Conservation (phyloP, 2,888 invertebrate species). For the Ophion ellenae region DNA sequence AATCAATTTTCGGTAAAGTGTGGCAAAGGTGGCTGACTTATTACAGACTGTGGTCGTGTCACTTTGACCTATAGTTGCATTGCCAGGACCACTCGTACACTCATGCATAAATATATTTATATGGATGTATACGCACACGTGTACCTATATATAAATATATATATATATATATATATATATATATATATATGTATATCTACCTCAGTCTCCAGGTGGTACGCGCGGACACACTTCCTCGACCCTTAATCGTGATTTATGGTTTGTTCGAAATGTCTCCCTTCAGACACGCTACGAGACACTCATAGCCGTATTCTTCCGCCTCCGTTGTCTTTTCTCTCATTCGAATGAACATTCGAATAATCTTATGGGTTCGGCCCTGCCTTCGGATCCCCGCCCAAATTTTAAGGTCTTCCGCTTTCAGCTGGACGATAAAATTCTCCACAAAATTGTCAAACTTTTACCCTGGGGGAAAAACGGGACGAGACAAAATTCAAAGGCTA, state of each 20-base stretch:
- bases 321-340: constrained; percentile 42
- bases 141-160: background rate
- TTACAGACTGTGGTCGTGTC: constrained; percentile 12
- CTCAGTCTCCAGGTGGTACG: constrained; percentile 37
- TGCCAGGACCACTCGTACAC: background rate
- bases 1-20: constrained; percentile 2
- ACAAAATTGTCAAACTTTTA: constrained; percentile 33
- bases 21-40: background rate
- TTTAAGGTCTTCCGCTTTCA: background rate
- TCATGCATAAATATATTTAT: background rate
- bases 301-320: constrained; percentile 24
- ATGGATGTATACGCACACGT: background rate
- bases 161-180: constrained; percentile 1
- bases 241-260: constrained; percentile 81
- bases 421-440: constrained; percentile 40
- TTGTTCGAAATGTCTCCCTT: constrained; percentile 25
- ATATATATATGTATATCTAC: constrained; percentile 9
- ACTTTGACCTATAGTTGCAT: constrained; percentile 11
- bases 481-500: constrained; percentile 7
- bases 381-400: background rate
- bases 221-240: constrained; percentile 74
- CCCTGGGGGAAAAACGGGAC: background rate
- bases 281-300: background rate
- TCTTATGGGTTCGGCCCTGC: constrained; percentile 16
- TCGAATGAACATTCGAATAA: constrained; percentile 51